These are phyloP conservation scores for Dermochelys coriacea DNA, from an alignment of 2,797 vertebrate genomes.

Conservation along the genomic window DNA sequence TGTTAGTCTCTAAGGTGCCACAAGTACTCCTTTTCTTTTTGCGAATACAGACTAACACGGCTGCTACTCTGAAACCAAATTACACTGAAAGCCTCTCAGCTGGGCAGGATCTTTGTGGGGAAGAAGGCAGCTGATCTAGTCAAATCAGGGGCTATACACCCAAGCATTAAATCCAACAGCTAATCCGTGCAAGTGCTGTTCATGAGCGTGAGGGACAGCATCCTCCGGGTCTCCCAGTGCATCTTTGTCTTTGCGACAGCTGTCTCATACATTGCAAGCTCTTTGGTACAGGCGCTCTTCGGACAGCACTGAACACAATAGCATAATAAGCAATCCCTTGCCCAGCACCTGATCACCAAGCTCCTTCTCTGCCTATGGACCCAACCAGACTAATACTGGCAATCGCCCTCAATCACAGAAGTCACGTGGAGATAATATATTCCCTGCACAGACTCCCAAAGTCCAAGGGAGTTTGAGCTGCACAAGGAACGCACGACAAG, in stretches of 20 bases:
- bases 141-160: not conserved
- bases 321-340: constrained; percentile 7
- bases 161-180: not conserved
- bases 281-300: not conserved
- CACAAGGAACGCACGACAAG: not conserved
- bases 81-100: constrained; percentile 24
- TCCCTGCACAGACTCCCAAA: rapidly evolving
- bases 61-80: too few relatives aligned
- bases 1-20: too few relatives aligned
- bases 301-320: constrained; percentile 27
- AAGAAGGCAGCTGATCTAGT: constrained; percentile 47
- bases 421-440: not conserved
- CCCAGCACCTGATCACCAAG: not conserved
- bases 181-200: constrained; percentile 2
- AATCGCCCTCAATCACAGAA: not conserved
- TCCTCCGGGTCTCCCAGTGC: not conserved
- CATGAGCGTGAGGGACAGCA: not conserved
- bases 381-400: not conserved
- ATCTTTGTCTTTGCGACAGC: not conserved
- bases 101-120: constrained; percentile 5
- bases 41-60: too few relatives aligned
- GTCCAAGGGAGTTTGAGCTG: not conserved
- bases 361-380: not conserved
- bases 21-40: too few relatives aligned
- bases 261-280: not conserved